These are phyloP conservation scores for Corydoras maculifer DNA, from an alignment of 2,113 vertebrate species.

Conservation along the genomic window DNA sequence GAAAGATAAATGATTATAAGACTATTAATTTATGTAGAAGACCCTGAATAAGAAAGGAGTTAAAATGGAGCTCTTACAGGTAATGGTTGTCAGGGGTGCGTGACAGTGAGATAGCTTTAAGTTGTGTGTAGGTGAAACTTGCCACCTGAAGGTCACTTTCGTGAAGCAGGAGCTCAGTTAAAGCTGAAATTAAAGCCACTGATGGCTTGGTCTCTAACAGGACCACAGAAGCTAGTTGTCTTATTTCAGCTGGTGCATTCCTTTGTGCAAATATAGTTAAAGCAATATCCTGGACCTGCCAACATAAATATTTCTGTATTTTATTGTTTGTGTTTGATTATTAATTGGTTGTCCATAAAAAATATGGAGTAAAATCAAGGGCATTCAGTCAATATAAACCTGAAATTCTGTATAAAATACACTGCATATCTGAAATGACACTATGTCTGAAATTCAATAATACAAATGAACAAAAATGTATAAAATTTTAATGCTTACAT, in stretches of 20 bases:
- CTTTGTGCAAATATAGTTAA: slow-evolving; percentile 64
- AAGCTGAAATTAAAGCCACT: slow-evolving; percentile 58
- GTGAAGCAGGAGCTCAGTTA: slow-evolving; percentile 62
- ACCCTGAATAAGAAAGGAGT: background rate
- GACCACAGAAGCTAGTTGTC: slow-evolving; percentile 68
- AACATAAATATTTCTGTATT: slow-evolving; percentile 10
- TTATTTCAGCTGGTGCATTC: slow-evolving; percentile 54
- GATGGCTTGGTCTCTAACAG: slow-evolving; percentile 75
- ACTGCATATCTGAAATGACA: too few relatives aligned
- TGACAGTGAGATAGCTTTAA: slow-evolving; percentile 65
- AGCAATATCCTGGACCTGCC: slow-evolving; percentile 72
- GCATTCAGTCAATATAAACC: too few relatives aligned
- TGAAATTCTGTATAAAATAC: too few relatives aligned
- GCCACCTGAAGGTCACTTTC: slow-evolving; percentile 69
- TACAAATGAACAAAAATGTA: background rate
- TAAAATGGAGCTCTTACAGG: slow-evolving; percentile 62
- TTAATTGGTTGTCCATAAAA: too few relatives aligned
- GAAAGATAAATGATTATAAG: too few relatives aligned
- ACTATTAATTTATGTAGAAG: too few relatives aligned
- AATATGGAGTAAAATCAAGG: too few relatives aligned
- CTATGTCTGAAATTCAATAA: background rate
- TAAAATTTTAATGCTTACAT: slow-evolving; percentile 48
- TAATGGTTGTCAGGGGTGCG: slow-evolving; percentile 60
- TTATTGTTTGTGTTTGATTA: too few relatives aligned
- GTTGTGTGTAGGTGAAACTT: slow-evolving; percentile 72